phyloP scores from a whole-genome alignment of 2,888 invertebrate species.

The Magallana nippona region DNA sequence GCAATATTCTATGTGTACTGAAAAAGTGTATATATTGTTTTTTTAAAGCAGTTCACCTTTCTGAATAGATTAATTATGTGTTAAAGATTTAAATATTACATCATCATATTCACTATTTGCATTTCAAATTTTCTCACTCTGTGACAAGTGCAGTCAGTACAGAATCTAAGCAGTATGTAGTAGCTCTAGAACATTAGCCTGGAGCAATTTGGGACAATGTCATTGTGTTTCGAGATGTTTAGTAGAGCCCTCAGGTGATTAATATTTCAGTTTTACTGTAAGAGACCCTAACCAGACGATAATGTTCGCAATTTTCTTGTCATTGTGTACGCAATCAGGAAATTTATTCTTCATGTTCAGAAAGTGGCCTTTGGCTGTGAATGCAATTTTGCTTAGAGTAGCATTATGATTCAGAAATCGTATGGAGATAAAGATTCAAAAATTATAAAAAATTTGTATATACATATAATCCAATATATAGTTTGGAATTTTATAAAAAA shows the following conservation, averaged over 20 bases:
- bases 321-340: background rate
- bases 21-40: too few relatives aligned
- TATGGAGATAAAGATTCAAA: too few relatives aligned
- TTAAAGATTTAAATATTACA: background rate
- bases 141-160: conserved; percentile 28
- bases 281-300: background rate
- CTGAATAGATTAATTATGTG: background rate
- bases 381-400: too few relatives aligned
- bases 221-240: background rate
- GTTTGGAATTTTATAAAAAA: too few relatives aligned
- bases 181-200: background rate
- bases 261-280: conserved; percentile 1
- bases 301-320: background rate
- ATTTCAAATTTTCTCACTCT: background rate
- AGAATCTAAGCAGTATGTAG: background rate
- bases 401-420: too few relatives aligned
- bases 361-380: too few relatives aligned
- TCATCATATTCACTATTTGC: background rate
- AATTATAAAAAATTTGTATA: too few relatives aligned
- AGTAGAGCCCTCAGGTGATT: background rate
- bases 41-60: background rate
- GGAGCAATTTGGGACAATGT: conserved; percentile 3
- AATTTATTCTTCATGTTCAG: too few relatives aligned
- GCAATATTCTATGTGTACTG: too few relatives aligned
- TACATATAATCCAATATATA: too few relatives aligned